These are phyloP conservation scores for Drosophila engyochracea DNA, from an alignment of 2,888 invertebrate species.

Conservation along the genomic window DNA sequence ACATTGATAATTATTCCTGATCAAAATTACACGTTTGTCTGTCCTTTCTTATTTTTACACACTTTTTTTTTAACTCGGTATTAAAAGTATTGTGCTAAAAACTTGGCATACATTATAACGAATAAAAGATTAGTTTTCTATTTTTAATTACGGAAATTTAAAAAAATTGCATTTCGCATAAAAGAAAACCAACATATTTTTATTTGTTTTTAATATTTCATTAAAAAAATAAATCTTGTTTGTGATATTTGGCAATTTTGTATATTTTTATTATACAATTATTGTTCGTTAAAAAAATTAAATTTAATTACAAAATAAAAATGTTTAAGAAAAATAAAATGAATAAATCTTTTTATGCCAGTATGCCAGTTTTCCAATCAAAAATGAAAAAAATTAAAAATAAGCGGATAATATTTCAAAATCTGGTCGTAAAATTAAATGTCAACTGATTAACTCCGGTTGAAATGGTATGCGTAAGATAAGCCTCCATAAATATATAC, in stretches of 20 bases:
- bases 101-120: background rate
- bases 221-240: background rate
- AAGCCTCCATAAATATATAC: background rate
- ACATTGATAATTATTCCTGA: background rate
- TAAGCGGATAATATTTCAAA: background rate
- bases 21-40: background rate
- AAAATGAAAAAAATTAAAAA: background rate
- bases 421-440: background rate
- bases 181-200: background rate
- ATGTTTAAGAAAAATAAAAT: background rate
- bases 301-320: background rate
- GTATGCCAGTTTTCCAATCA: background rate
- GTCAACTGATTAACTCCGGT: background rate
- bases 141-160: too few species aligned
- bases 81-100: background rate
- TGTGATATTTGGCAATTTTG: background rate
- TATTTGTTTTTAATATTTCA: background rate
- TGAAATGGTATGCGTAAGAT: too few species aligned
- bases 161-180: background rate
- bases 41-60: background rate
- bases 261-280: background rate
- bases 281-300: background rate
- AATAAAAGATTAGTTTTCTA: background rate
- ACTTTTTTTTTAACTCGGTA: background rate
- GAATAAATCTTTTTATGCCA: too few species aligned